phyloP scores from a whole-genome alignment of 2,888 invertebrate genomes.

The Lobophora halterata region DNA sequence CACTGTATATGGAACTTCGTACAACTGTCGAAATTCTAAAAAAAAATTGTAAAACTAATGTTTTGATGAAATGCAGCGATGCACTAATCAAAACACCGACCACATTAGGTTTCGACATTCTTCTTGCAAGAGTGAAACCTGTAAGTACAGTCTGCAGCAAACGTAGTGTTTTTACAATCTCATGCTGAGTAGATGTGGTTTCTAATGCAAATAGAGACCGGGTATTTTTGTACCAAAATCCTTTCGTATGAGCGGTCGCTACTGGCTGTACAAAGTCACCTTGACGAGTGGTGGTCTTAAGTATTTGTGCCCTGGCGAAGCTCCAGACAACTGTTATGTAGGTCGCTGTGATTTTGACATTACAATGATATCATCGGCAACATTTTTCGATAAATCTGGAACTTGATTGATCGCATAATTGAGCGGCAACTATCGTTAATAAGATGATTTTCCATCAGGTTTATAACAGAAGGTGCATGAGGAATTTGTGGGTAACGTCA shows the following conservation, averaged over 20 bases:
- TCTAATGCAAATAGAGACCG: slow-evolving; percentile 4
- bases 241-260: slow-evolving; percentile 15
- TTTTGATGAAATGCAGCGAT: too few relatives aligned
- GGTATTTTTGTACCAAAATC: not conserved
- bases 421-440: too few relatives aligned
- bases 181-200: slow-evolving; percentile 5
- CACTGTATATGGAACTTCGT: too few relatives aligned
- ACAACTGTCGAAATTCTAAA: too few relatives aligned
- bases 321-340: slow-evolving; percentile 56
- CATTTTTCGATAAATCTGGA: slow-evolving; percentile 27
- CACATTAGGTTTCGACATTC: not conserved
- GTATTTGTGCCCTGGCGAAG: slow-evolving; percentile 61
- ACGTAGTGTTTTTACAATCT: not conserved
- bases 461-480: too few relatives aligned
- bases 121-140: slow-evolving; percentile 4
- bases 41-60: slow-evolving; percentile 6
- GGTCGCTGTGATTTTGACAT: slow-evolving; percentile 50
- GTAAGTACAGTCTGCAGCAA: slow-evolving; percentile 2
- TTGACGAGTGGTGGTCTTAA: slow-evolving; percentile 52
- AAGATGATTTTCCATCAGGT: too few relatives aligned
- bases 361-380: slow-evolving; percentile 36
- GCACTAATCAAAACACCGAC: too few relatives aligned
- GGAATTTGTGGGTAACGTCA: too few relatives aligned
- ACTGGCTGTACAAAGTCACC: slow-evolving; percentile 56
- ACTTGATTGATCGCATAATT: not conserved